A percentile compares a stretch with the other conserved stretches of the same genome.
These are phyloP conservation scores for Ormyrus nitidulus DNA, from an alignment of 2,888 invertebrate genomes.

Conservation along the genomic window DNA sequence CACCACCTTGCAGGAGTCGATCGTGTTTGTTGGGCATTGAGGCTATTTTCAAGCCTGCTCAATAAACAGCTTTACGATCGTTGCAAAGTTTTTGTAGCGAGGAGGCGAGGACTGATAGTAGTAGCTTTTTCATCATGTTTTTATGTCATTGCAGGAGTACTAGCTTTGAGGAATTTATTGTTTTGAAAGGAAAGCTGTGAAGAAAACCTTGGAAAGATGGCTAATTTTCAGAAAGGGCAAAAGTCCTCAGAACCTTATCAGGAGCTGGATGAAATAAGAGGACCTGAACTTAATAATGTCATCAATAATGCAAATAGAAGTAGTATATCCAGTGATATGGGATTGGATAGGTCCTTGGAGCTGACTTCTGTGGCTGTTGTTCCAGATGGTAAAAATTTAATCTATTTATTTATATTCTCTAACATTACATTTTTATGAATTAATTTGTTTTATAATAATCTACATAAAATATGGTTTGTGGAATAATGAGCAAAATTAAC, in stretches of 20 bases:
- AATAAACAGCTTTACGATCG: too few species aligned
- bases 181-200: background rate
- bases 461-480: constrained; percentile 15
- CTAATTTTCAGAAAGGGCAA: constrained; percentile 60
- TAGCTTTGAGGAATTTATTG: too few species aligned
- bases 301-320: constrained; percentile 56
- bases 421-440: background rate
- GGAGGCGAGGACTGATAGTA: too few species aligned
- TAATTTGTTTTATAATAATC: constrained; percentile 16
- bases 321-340: constrained; percentile 60
- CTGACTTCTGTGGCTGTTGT: constrained; percentile 88
- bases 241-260: constrained; percentile 68
- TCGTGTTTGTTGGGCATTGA: too few species aligned
- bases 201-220: constrained; percentile 58
- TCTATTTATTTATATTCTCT: background rate
- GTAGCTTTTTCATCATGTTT: too few species aligned
- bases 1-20: too few species aligned
- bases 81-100: too few species aligned
- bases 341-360: constrained; percentile 78
- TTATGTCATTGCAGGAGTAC: too few species aligned
- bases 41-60: too few species aligned
- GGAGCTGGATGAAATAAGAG: constrained; percentile 67
- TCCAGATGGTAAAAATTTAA: constrained; percentile 81
- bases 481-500: constrained; percentile 21
- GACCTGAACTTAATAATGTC: constrained; percentile 66